A percentile compares a stretch with the other conserved stretches of the same genome.
Evolutionary conservation across 2,888 invertebrate genomes (phyloP).

Genomic region (Cryptus viduatorius): DNA sequence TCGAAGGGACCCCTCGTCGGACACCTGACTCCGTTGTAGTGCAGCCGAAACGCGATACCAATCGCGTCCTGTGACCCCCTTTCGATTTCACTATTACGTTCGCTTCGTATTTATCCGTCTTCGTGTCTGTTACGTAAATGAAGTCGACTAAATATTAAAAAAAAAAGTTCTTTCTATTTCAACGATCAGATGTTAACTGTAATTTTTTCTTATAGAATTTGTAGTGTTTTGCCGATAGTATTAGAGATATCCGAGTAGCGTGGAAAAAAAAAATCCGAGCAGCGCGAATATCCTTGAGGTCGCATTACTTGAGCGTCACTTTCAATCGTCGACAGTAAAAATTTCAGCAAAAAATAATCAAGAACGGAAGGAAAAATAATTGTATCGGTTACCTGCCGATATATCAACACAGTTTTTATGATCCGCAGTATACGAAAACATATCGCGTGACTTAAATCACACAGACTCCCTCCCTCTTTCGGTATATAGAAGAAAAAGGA

Average conservation of each 20-base stretch:
- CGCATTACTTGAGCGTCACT: constrained; percentile 50
- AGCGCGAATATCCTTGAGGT: constrained; percentile 65
- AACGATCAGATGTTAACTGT: constrained; percentile 6
- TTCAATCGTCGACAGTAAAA: constrained; percentile 23
- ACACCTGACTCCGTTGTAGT: constrained; percentile 52
- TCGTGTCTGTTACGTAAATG: constrained; percentile 53
- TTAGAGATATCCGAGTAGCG: background rate
- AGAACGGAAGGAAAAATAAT: background rate
- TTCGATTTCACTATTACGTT: constrained; percentile 53
- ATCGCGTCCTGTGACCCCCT: constrained; percentile 58
- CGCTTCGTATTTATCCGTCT: constrained; percentile 53
- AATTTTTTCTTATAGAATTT: constrained; percentile 13
- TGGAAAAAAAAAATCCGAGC: too few relatives aligned
- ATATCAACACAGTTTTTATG: background rate
- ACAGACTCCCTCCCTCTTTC: background rate
- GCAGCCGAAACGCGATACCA: constrained; percentile 60
- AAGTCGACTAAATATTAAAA: constrained; percentile 20
- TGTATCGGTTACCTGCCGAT: constrained; percentile 8
- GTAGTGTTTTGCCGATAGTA: constrained; percentile 56
- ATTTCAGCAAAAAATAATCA: background rate
- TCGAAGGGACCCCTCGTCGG: constrained; percentile 32
- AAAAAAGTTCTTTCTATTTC: constrained; percentile 26
- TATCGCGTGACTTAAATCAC: background rate
- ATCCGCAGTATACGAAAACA: background rate
- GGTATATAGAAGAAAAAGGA: background rate